Evolutionary conservation across 2,797 vertebrate genomes (phyloP).

Genomic region (Mus minutoides): DNA sequence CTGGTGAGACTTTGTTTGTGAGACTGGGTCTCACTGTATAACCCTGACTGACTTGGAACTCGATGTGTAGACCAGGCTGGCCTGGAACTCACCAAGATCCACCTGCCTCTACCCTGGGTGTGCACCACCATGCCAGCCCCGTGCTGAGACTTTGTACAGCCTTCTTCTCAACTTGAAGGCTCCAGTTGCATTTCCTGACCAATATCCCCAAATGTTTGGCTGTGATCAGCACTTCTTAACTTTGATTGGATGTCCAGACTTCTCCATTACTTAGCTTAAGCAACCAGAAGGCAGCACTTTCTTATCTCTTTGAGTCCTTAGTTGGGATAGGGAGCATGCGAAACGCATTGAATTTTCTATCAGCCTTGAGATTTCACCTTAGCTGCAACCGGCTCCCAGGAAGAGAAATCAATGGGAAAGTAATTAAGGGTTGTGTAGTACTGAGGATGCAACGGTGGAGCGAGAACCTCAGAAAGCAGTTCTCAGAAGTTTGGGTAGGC

Average conservation of each 20-base stretch:
- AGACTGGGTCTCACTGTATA: not conserved
- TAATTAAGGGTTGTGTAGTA: constrained; percentile 60
- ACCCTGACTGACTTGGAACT: not conserved
- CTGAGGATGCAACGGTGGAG: not conserved
- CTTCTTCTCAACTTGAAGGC: not conserved
- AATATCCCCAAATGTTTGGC: not conserved
- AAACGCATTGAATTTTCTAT: constrained; percentile 45
- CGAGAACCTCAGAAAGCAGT: not conserved
- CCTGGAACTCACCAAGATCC: not conserved
- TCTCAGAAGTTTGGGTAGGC: not conserved
- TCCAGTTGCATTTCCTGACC: fast-evolving
- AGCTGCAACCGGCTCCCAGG: not conserved
- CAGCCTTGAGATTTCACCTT: constrained; percentile 12
- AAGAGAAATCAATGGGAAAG: constrained; percentile 45
- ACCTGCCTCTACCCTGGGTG: not conserved
- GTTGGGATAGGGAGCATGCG: not conserved
- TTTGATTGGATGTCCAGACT: not conserved
- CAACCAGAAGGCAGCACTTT: not conserved
- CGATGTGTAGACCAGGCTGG: not conserved
- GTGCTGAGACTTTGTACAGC: not conserved
- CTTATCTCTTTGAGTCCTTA: not conserved
- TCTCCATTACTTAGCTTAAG: not conserved
- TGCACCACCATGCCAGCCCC: too few species aligned
- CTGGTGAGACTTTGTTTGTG: not conserved
- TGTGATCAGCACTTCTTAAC: not conserved